Conservation (phyloP, 2,797 vertebrate genomes). For the Acrossocheilus fasciatus region DNA sequence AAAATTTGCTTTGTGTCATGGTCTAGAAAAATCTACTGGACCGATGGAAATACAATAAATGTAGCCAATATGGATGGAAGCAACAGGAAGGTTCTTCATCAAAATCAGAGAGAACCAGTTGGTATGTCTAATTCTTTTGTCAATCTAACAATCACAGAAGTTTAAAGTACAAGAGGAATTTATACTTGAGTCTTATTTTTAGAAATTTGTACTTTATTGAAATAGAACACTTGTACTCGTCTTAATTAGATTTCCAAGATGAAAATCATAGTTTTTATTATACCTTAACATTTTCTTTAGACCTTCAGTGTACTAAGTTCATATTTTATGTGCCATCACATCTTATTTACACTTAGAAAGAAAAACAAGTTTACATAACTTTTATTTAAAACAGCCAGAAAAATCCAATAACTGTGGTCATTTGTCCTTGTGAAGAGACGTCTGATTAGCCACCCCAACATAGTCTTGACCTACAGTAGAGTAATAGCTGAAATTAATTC, state of each 20-base stretch:
- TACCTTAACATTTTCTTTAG: neutral
- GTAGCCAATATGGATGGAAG: constrained; percentile 98
- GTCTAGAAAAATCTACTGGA: constrained; percentile 96
- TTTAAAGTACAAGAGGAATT: neutral
- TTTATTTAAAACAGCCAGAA: neutral
- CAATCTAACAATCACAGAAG: neutral
- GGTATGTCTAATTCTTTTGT: constrained; percentile 79
- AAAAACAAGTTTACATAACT: neutral
- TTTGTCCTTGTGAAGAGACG: neutral
- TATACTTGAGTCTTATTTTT: neutral
- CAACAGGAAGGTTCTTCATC: constrained; percentile 96
- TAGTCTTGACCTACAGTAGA: neutral
- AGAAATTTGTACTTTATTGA: neutral
- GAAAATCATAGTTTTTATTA: neutral
- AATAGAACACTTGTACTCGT: neutral
- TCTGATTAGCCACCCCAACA: neutral
- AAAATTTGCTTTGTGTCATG: constrained; percentile 29
- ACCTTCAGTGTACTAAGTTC: neutral
- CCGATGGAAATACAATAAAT: constrained; percentile 96
- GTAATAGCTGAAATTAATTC: neutral
- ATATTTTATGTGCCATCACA: neutral
- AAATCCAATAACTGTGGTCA: neutral
- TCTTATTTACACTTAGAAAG: neutral
- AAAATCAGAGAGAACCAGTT: constrained; percentile 95
- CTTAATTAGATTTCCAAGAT: neutral